Base-by-base conservation (phyloP, 2,888 invertebrate species). In the Dolomedes plantarius region DNA sequence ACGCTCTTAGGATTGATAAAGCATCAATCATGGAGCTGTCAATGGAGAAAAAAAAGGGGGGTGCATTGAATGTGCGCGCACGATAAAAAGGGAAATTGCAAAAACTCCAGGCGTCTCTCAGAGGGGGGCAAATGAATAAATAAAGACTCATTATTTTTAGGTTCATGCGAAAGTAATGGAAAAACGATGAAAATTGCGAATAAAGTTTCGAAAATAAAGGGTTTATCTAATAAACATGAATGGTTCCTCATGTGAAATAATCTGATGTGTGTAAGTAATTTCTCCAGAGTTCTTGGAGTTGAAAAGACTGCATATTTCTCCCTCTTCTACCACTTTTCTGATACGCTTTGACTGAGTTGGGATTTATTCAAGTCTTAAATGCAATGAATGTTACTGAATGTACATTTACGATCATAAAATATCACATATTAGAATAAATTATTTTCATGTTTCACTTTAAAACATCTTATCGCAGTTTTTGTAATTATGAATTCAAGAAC, bases 11-110 rank as follows among this genome's bases (percentile, higher is more conserved):
- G 78, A 87, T 87, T 87, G 87, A 87, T 82, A 87, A 81, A 78
- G 64, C 87, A 87, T 87, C 87, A 77, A 87, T 87, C 87, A 82
- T 82, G 81, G 50, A 72, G 81, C 87, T 82, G 87, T 87, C 87
- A 87, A 87, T 87, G 71, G 67, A 69, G 31, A 73, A 23, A 67
- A 23, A 23, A 23, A 16, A 23, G 56, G 46, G 46, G 46, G 23
- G 56, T 46, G 71, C 56, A 67, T 72, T 36, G 36, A 67, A 65
- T 76, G 85, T 77, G 72, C 62, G 73, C 85, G 73, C 85, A 68
- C 83, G 77, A 71, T 76, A 71, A 83, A 77, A 83, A 67, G 74
- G 71, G 67, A 62, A 75, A 81, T 68, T 81, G 68, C 68, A 76
- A 65, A 83, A 83, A 76, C 72, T 72, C 50, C 69, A 56, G 56